Percentiles rank a stretch among this genome's conserved stretches.
phyloP scores from a whole-genome alignment of 92 coral and sea anemone genomes.

The Metridium senile region DNA sequence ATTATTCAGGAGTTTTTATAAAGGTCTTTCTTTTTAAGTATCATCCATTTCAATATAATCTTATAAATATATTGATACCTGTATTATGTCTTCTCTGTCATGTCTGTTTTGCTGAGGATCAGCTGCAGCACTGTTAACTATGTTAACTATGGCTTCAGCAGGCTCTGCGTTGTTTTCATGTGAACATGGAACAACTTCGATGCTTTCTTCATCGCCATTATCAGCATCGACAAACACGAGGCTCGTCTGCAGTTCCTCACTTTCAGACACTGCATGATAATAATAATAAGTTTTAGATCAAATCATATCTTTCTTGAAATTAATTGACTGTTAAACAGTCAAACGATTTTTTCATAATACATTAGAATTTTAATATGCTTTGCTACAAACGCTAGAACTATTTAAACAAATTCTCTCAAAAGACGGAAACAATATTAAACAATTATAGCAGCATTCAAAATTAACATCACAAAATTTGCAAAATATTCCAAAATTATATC shows the following conservation, averaged over 20 bases:
- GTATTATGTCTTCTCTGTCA: conserved; percentile 55
- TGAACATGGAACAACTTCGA: conserved; percentile 43
- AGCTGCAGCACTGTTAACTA: background rate
- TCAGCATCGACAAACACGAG: conserved; percentile 56
- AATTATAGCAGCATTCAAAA: background rate
- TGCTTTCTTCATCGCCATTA: conserved; percentile 53
- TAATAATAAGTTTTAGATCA: background rate
- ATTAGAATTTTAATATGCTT: too few relatives aligned
- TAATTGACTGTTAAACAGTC: too few relatives aligned
- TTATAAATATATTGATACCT: too few relatives aligned
- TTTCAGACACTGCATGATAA: conserved; percentile 7
- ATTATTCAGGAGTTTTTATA: too few relatives aligned
- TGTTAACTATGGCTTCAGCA: too few relatives aligned
- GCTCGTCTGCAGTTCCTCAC: background rate
- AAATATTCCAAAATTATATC: background rate
- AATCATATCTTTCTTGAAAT: too few relatives aligned
- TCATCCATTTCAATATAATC: too few relatives aligned
- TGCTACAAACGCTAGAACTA: too few relatives aligned
- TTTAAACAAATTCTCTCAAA: too few relatives aligned
- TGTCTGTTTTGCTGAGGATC: background rate
- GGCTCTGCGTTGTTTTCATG: conserved; percentile 1
- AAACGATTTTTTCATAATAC: too few relatives aligned
- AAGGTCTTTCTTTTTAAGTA: too few relatives aligned
- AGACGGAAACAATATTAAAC: background rate
- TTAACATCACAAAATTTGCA: background rate